Evolutionary conservation across 2,888 invertebrate genomes (phyloP), one percentile per base, ranked within the genome.

Genomic region (Tinea semifulvella): DNA sequence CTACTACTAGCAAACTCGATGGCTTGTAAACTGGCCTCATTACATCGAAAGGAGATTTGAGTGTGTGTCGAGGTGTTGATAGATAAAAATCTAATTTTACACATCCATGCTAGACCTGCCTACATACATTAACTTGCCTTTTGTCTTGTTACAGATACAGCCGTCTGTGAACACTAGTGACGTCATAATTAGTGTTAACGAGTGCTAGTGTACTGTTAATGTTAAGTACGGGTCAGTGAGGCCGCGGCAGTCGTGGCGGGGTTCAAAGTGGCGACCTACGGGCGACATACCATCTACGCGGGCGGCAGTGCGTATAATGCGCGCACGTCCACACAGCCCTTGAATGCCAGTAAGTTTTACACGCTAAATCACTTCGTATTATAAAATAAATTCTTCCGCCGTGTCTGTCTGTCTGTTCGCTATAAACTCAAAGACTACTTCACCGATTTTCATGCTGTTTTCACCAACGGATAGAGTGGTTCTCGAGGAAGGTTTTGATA

Each of bases 331-430:
- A 64, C 70, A 52, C 65, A 73, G 55, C 79, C 77, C 49, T 76
- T 79, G 57, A 81, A 76, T 56, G 81, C 80, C 53, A 81, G 80
- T 81, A 51, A 76, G 80, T 79, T 59, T 36, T 31, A 13, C 2
- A n/a, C n/a, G n/a, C n/a, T n/a, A n/a, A n/a, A n/a, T n/a, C n/a
- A n/a, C n/a, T n/a, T n/a, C n/a, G n/a, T n/a, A n/a, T n/a, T n/a
- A n/a, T n/a, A n/a, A n/a, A n/a, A n/a, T n/a, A n/a, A n/a, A n/a
- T n/a, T n/a, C n/a, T n/a, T n/a, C n/a, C n/a, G n/a, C n/a, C n/a
- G n/a, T n/a, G n/a, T n/a, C n/a, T n/a, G n/a, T n/a, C n/a, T n/a
- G n/a, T n/a, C n/a, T n/a, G n/a, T n/a, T n/a, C n/a, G n/a, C n/a
- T n/a, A n/a, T n/a, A n/a, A n/a, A n/a, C n/a, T n/a, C n/a, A n/a